A percentile compares a stretch with the other conserved stretches of the same genome.
These are phyloP conservation scores for Capromys pilorides DNA, from an alignment of 2,797 vertebrate species.

Conservation along the genomic window DNA sequence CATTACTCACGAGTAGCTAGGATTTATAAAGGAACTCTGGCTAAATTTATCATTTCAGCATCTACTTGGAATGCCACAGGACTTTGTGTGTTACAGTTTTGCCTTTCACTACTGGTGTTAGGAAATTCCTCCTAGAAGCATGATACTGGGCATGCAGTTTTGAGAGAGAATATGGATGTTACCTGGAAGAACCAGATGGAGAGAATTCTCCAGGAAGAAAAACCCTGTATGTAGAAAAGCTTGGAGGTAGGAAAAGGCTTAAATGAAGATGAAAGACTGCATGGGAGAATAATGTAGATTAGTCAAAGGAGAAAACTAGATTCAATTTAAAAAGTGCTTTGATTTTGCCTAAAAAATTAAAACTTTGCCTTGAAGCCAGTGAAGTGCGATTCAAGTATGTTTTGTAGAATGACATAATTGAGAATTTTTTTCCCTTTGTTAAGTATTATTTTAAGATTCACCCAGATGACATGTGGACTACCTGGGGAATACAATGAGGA, in stretches of 20 bases:
- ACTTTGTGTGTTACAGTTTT: neutral
- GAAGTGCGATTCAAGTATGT: neutral
- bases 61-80: neutral
- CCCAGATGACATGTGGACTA: neutral
- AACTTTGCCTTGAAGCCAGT: slow-evolving; percentile 11
- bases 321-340: neutral
- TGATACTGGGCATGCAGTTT: neutral
- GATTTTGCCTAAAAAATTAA: neutral
- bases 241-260: neutral
- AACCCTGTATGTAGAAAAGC: neutral
- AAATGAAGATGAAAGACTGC: neutral
- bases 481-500: neutral
- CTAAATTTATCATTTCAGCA: slow-evolving; percentile 14
- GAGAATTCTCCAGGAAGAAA: neutral
- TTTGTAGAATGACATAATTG: neutral
- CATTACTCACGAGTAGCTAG: slow-evolving; percentile 11
- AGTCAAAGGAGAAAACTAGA: neutral
- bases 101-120: neutral
- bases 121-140: neutral
- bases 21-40: slow-evolving; percentile 12
- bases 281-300: neutral
- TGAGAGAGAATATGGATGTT: neutral
- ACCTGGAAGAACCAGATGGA: neutral
- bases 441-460: neutral
- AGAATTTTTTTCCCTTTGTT: neutral